These are phyloP conservation scores for Athrips mouffetella DNA, from an alignment of 2,888 invertebrate species.

Conservation along the genomic window DNA sequence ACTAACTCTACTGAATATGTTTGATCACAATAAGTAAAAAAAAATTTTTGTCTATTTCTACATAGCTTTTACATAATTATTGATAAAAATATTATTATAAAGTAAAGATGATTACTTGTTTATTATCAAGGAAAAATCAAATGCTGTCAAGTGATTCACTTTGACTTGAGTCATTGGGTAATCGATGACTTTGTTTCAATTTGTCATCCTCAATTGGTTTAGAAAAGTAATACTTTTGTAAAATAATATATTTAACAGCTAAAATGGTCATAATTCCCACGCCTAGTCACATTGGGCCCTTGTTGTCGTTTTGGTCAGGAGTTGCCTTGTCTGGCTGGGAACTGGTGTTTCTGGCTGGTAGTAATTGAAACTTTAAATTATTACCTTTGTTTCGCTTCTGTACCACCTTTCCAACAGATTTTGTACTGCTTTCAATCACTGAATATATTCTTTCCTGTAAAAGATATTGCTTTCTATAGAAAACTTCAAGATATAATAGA, in stretches of 20 bases:
- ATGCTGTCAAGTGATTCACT: conserved; percentile 1
- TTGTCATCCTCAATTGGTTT: conserved; percentile 17
- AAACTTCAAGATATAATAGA: no score
- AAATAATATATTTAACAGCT: conserved; percentile 50
- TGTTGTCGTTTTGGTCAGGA: conserved; percentile 36
- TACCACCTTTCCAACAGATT: conserved; percentile 73
- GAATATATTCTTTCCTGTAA: conserved; percentile 80
- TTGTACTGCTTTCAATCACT: conserved; percentile 73
- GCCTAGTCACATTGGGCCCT: conserved; percentile 68
- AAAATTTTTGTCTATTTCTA: no score
- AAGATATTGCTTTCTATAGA: no score
- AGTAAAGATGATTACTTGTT: no score
- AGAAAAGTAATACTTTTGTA: conserved; percentile 44
- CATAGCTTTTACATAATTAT: no score
- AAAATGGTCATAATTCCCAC: conserved; percentile 42
- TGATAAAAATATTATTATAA: no score
- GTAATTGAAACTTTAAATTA: conserved; percentile 80
- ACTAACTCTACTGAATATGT: no score
- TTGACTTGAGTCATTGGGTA: neutral
- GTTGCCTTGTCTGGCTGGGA: conserved; percentile 30
- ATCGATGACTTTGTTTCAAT: neutral
- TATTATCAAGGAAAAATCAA: no score
- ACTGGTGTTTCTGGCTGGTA: conserved; percentile 60
- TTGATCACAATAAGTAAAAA: no score
- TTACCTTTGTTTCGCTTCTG: conserved; percentile 81